Evolutionary conservation across 2,113 vertebrate species (phyloP).

Genomic region (Procavia capensis): DNA sequence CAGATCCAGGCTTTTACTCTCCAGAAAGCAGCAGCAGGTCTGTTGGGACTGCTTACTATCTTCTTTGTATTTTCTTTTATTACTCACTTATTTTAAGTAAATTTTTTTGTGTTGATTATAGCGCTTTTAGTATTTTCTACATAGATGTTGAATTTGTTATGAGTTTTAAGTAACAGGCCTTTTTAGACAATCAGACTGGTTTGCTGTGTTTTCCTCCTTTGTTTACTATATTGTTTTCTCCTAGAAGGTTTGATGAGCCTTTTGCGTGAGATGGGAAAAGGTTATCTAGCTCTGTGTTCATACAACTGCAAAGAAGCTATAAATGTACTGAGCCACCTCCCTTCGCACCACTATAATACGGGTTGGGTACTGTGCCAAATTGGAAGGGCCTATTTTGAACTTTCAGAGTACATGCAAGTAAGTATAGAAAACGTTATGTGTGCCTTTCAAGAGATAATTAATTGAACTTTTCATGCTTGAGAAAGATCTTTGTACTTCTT

Average conservation of each 20-base stretch:
- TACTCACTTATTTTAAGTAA: conserved; percentile 40
- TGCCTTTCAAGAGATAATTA: conserved; percentile 24
- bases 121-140: conserved; percentile 48
- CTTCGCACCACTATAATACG: conserved; percentile 98
- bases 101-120: conserved; percentile 39
- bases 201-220: conserved; percentile 59
- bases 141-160: conserved; percentile 44
- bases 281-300: conserved; percentile 96
- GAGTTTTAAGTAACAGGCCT: conserved; percentile 37
- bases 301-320: conserved; percentile 99
- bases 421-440: conserved; percentile 49
- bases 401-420: conserved; percentile 99
- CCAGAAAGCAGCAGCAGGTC: conserved; percentile 97
- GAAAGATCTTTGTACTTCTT: conserved; percentile 34
- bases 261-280: conserved; percentile 97
- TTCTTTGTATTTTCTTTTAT: conserved; percentile 39
- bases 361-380: conserved; percentile 98
- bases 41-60: conserved; percentile 72
- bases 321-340: conserved; percentile 94
- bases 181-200: conserved; percentile 62
- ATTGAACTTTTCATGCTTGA: conserved; percentile 34
- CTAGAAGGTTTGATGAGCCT: conserved; percentile 97
- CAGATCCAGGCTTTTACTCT: conserved; percentile 95
- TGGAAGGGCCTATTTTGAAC: conserved; percentile 97
- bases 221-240: conserved; percentile 85